Percentiles rank a stretch among this genome's conserved stretches.
These are phyloP conservation scores for Eubasilissa splendida DNA, from an alignment of 2,888 invertebrate genomes.

Conservation along the genomic window DNA sequence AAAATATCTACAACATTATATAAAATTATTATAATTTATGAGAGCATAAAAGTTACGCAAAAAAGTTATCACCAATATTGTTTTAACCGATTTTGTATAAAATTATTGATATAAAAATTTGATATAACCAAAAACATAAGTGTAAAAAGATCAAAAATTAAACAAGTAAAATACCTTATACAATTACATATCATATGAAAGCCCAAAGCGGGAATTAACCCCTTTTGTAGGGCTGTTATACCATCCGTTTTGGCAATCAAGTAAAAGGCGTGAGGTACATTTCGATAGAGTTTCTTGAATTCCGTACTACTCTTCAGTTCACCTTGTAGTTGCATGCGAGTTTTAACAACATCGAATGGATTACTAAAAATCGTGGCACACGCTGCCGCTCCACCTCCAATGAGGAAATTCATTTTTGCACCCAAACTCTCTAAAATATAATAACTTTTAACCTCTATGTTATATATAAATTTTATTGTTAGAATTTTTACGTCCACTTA, in stretches of 20 bases:
- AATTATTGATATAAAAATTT: not conserved
- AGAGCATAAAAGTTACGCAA: not conserved
- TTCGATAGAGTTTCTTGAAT: conserved; percentile 73
- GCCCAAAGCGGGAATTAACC: conserved; percentile 77
- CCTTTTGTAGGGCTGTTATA: conserved; percentile 74
- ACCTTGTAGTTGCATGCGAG: conserved; percentile 80
- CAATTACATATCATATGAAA: conserved; percentile 72
- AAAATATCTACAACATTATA: not conserved
- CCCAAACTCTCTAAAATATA: too few species aligned
- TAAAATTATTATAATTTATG: not conserved
- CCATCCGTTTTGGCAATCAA: conserved; percentile 79
- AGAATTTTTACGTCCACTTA: too few species aligned
- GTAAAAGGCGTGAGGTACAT: conserved; percentile 78
- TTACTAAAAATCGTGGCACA: conserved; percentile 79
- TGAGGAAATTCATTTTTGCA: conserved; percentile 70
- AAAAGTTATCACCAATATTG: too few species aligned
- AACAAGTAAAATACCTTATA: conserved; percentile 45
- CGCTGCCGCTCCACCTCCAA: conserved; percentile 76
- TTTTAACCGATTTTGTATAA: not conserved
- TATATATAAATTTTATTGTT: too few species aligned
- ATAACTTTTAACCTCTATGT: too few species aligned
- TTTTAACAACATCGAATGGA: conserved; percentile 81
- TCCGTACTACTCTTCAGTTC: conserved; percentile 75
- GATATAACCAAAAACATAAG: not conserved
- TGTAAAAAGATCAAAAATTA: not conserved